Percentiles rank a stretch among this genome's conserved stretches.
phyloP scores from a whole-genome alignment of 1,140 invertebrate species.

The Ylistrum balloti region DNA sequence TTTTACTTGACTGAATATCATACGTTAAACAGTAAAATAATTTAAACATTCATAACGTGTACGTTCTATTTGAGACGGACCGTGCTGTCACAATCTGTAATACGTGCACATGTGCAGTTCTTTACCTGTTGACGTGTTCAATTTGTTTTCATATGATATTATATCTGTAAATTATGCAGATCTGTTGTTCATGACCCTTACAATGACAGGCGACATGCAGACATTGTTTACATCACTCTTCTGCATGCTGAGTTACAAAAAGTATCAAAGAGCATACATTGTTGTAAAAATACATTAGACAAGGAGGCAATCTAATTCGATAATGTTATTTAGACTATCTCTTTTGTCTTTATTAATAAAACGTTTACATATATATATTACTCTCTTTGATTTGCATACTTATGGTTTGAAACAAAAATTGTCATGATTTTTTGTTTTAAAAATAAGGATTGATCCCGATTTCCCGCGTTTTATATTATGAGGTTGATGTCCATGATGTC shows the following conservation, averaged over 20 bases:
- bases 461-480: background rate
- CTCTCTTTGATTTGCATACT: background rate
- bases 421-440: background rate
- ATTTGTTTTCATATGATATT: background rate
- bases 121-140: background rate
- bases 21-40: too few relatives aligned
- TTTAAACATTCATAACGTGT: too few relatives aligned
- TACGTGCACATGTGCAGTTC: background rate
- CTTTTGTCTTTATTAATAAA: too few relatives aligned
- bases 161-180: background rate
- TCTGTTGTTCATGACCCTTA: background rate
- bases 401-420: background rate
- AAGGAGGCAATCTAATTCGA: too few relatives aligned
- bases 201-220: background rate
- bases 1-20: too few relatives aligned
- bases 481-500: background rate
- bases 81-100: background rate
- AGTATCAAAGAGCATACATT: background rate
- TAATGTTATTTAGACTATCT: too few relatives aligned
- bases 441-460: background rate
- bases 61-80: background rate
- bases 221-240: slow-evolving; percentile 35
- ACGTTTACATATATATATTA: too few relatives aligned
- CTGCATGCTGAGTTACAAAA: background rate
- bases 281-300: background rate